Evolutionary conservation across 2,113 vertebrate genomes (phyloP), one percentile per base, ranked within the genome.

Genomic region (Phycodurus eques): DNA sequence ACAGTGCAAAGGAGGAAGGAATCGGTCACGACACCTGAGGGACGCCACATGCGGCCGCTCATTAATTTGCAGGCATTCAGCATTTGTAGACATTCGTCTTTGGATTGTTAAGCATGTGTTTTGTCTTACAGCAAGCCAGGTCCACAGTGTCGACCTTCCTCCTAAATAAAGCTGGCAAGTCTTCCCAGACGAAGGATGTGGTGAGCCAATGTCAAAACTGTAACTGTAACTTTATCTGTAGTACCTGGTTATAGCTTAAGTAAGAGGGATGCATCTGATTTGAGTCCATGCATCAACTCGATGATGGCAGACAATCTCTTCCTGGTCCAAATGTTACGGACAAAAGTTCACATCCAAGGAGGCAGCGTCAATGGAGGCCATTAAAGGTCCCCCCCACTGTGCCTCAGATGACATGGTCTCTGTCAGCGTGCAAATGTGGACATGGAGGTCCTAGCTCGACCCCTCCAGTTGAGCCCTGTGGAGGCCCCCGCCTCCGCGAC

Each of bases 381-480:
- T 56, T 56, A 22, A 56, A 56, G 2, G 9, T 53, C 17, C 51
- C 14, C 6, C 17, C 10, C 35, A n/a, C 15, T 47, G 43, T 22
- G 19, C 9, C 60, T 62, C 19, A n/a, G 62, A n/a, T 13, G 11
- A 27, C 56, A 46, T 60, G 51, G 35, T 17, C 63, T 44, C 51
- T 68, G 67, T 96, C 93, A 98, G 87, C 93, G 96, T 80, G 94
- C 86, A 71, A 96, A 96, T 51, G 94, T 94, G 57, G 94, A 94
- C 94, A 95, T 93, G 85, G 96, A 95, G 8, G 94, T 94, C 73
- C 94, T 92, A 80, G 89, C 87, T 86, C 94, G 93, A 27, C 94
- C 88, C 84, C 84, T 93, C 92, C 95, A 96, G 90, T 85, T 93
- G 61, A 95, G 89, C 39, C 94, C 94, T 0, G 93, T 85, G 53